Evolutionary conservation across 2,113 vertebrate genomes (phyloP).

Genomic region (Leiothrix lutea): DNA sequence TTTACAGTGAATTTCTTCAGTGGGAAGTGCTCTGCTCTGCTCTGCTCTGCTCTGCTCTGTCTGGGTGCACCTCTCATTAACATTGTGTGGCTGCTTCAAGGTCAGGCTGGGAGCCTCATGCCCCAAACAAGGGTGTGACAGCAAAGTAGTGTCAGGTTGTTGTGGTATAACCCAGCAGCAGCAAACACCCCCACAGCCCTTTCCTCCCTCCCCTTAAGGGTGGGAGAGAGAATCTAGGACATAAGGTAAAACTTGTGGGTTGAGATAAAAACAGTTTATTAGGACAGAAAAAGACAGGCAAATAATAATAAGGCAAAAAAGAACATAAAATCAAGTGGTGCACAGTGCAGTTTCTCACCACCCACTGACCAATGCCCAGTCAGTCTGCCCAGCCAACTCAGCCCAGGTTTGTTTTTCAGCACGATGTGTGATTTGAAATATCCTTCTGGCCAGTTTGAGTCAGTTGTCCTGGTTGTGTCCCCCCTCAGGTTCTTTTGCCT

Average conservation of each 20-base stretch:
- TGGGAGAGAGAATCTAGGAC: not conserved
- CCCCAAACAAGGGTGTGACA: not conserved
- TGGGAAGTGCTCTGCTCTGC: too few species aligned
- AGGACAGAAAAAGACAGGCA: not conserved
- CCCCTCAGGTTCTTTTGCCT: not conserved
- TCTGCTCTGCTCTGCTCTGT: not conserved
- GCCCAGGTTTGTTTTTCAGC: not conserved
- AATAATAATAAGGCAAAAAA: not conserved
- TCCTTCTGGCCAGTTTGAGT: not conserved
- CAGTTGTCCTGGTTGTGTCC: not conserved
- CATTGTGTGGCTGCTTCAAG: not conserved
- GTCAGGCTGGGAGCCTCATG: not conserved
- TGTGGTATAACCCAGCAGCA: not conserved
- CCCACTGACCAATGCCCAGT: not conserved
- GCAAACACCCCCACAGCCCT: not conserved
- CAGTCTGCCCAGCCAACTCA: not conserved
- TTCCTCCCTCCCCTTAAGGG: not conserved
- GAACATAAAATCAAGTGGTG: not conserved
- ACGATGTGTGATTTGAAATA: accelerated
- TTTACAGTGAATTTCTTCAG: not conserved
- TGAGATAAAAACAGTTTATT: not conserved
- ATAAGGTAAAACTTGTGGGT: not conserved
- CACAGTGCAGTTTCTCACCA: not conserved
- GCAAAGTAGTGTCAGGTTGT: not conserved
- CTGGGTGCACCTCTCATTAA: not conserved